Evolutionary conservation across 2,888 invertebrate genomes (phyloP), one percentile per base, ranked within the genome.

Genomic region (Muschampia plurimacula): DNA sequence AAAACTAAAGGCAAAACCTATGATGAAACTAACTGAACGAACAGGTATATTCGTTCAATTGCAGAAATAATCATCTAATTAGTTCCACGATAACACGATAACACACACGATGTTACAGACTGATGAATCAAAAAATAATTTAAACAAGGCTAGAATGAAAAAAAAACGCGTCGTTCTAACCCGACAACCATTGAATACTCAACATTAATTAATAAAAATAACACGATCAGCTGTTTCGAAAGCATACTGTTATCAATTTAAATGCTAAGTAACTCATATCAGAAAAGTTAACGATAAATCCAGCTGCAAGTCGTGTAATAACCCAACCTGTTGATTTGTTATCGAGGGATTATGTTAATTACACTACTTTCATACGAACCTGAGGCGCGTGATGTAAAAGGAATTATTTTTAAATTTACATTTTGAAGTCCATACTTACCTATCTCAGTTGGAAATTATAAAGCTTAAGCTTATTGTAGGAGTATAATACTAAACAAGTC

Each of bases 311-410:
- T 55, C 49, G 13, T 9, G 44, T 64, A 52, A 39, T 67, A 59
- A 67, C 44, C 59, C 67, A 15, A 68, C 60, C 59, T 68, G 68
- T 68, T 68, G 68, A 68, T 68, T 68, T 68, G 68, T 60, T 68
- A 68, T 68, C 60, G 44, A 36, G 60, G 46, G 68, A 68, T 68
- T 68, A 68, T 68, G 68, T 68, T 68, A 68, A 68, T 68, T 68
- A 60, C 62, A 69, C 44, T 9, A 69, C 69, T 69, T 69, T 69
- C 69, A 62, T 69, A 57, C 15, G 62, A 69, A 62, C 13, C 44
- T 15, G 62, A 69, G 22, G 60, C 13, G 55, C 12, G 22, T 59
- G 67, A 59, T 46, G 59, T 44, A 46, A 10, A n/a, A 36, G 28
- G n/a, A 60, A 60, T 46, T 68, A 68, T 44, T 68, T 59, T 68